Conservation (phyloP, 1,140 invertebrate species). For the Drosophila sp. region DNA sequence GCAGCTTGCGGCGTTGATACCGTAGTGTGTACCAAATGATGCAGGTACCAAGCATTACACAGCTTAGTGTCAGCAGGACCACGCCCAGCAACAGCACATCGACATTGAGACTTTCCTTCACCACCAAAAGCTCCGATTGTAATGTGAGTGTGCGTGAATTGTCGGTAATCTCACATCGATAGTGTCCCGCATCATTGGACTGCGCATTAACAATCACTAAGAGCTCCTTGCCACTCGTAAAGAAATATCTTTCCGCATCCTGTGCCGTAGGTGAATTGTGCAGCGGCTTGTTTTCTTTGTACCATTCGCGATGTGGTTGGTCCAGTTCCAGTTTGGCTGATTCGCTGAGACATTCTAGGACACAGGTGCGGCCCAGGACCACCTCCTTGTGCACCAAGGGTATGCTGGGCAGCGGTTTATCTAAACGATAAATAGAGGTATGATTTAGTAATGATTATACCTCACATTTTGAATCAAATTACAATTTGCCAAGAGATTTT, state of each 20-base stretch:
- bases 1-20: constrained; percentile 87
- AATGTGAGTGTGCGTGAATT: constrained; percentile 72
- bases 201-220: constrained; percentile 93
- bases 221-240: constrained; percentile 93
- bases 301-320: constrained; percentile 94
- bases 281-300: constrained; percentile 90
- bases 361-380: constrained; percentile 90
- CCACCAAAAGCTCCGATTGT: constrained; percentile 84
- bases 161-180: constrained; percentile 93
- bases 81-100: constrained; percentile 89
- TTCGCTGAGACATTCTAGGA: constrained; percentile 94
- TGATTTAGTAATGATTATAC: not conserved
- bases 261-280: constrained; percentile 88
- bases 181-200: constrained; percentile 91
- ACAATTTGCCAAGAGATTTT: no score
- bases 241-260: constrained; percentile 88
- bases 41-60: constrained; percentile 95
- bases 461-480: no score
- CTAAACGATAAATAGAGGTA: constrained; percentile 79
- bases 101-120: constrained; percentile 84
- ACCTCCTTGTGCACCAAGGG: constrained; percentile 93
- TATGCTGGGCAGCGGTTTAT: constrained; percentile 90
- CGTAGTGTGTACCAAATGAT: constrained; percentile 96
- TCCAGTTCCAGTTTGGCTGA: constrained; percentile 85
- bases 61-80: constrained; percentile 94